phyloP scores from a whole-genome alignment of 2,888 invertebrate genomes.

The Perizoma affinitatum region DNA sequence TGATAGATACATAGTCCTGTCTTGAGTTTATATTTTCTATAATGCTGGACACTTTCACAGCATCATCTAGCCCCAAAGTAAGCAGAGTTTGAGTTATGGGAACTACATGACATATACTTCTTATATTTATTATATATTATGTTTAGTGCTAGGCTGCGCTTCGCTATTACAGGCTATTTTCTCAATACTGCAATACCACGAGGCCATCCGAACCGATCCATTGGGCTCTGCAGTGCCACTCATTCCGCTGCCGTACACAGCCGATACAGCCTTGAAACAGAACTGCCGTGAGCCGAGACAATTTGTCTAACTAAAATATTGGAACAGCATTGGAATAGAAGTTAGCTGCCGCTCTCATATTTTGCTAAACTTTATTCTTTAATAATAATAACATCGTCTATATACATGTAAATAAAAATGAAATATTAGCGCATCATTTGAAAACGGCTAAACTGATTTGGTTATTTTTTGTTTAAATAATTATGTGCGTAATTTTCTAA shows the following conservation, averaged over 20 bases:
- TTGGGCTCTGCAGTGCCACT: constrained; percentile 25
- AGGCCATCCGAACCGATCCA: constrained; percentile 4
- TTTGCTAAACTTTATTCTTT: background rate
- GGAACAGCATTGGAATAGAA: background rate
- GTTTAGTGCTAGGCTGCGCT: background rate
- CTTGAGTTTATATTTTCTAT: too few relatives aligned
- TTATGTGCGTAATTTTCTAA: too few relatives aligned
- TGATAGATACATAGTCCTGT: too few relatives aligned
- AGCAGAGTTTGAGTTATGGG: too few relatives aligned
- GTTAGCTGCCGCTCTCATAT: background rate
- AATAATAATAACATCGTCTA: too few relatives aligned
- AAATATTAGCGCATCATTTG: background rate
- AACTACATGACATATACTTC: too few relatives aligned
- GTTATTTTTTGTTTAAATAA: too few relatives aligned
- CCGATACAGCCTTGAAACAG: constrained; percentile 4
- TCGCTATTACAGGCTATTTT: background rate
- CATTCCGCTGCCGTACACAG: constrained; percentile 16
- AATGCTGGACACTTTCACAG: too few relatives aligned
- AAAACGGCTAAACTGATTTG: too few relatives aligned
- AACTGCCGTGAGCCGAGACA: constrained; percentile 1
- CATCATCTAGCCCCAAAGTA: too few relatives aligned
- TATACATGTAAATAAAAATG: too few relatives aligned
- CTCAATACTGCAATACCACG: constrained; percentile 5
- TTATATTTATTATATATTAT: too few relatives aligned
- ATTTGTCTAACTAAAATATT: background rate